A percentile compares a stretch with the other conserved stretches of the same genome.
phyloP scores from a whole-genome alignment of 2,888 invertebrate genomes.

The Plutella xylostella region DNA sequence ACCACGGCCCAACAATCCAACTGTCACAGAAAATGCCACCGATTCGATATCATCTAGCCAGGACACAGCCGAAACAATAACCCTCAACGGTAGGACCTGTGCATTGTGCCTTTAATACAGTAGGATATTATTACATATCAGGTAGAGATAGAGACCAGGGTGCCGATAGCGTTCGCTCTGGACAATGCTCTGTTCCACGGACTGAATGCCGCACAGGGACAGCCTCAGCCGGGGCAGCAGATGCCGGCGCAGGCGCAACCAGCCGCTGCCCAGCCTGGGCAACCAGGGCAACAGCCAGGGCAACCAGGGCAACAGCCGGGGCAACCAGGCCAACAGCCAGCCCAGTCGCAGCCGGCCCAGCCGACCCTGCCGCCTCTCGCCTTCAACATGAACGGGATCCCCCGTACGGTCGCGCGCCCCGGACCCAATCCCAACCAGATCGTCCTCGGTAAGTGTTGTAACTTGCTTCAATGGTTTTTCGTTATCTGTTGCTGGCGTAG shows the following conservation, averaged over 20 bases:
- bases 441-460: neutral
- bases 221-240: neutral
- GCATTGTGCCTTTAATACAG: no score
- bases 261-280: conserved; percentile 8
- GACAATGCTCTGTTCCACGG: conserved; percentile 32
- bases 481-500: no score
- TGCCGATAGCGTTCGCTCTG: conserved; percentile 38
- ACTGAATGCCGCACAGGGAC: conserved; percentile 17
- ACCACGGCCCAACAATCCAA: no score
- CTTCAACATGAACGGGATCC: no score
- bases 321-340: conserved; percentile 10
- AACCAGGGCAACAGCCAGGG: conserved; percentile 10
- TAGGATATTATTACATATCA: no score
- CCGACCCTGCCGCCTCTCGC: neutral
- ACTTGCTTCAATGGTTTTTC: no score
- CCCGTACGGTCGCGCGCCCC: no score
- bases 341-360: conserved; percentile 10
- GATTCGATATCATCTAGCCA: no score
- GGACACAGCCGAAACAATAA: no score
- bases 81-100: no score
- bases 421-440: no score
- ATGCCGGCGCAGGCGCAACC: neutral
- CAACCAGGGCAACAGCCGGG: conserved; percentile 9
- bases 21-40: no score
- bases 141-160: conserved; percentile 44